phyloP scores from a whole-genome alignment of 2,797 vertebrate species.

The Rhodeus uyekii region DNA sequence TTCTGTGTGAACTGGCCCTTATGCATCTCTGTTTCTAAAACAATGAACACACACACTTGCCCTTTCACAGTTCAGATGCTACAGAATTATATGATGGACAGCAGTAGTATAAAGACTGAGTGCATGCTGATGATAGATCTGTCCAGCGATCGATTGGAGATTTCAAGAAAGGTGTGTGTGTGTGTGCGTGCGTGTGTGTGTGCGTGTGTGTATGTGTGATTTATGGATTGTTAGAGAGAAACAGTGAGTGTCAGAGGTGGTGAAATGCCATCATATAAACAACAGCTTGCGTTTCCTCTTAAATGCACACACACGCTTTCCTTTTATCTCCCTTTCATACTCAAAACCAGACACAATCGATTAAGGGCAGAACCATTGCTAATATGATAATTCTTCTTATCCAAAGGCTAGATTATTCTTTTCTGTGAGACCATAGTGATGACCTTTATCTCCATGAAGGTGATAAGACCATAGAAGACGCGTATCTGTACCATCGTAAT shows the following conservation, averaged over 20 bases:
- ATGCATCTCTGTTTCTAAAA: not conserved
- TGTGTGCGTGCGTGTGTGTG: not conserved
- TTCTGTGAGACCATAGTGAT: not conserved
- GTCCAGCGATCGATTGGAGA: not conserved
- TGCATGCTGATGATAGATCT: slow-evolving; percentile 13
- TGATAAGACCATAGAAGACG: slow-evolving; percentile 10
- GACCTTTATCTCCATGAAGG: slow-evolving; percentile 37
- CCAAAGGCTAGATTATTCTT: slow-evolving; percentile 18
- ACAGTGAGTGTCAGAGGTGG: not conserved
- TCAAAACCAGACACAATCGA: slow-evolving; percentile 24
- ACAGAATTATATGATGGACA: slow-evolving; percentile 8
- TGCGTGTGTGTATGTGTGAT: not conserved
- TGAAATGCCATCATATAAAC: slow-evolving; percentile 25
- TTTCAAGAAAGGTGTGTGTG: not conserved
- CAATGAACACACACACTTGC: slow-evolving; percentile 4
- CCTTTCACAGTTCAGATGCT: slow-evolving; percentile 34
- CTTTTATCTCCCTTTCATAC: slow-evolving; percentile 18
- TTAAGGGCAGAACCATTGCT: slow-evolving; percentile 10
- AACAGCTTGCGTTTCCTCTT: slow-evolving; percentile 11
- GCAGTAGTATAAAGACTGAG: slow-evolving; percentile 7
- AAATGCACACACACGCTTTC: not conserved
- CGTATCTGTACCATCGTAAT: not conserved
- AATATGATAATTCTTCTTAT: slow-evolving; percentile 26
- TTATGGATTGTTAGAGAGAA: slow-evolving; percentile 21
- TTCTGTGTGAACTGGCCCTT: not conserved